Base-by-base conservation (phyloP, 2,113 vertebrate genomes). In the Epinephelus lanceolatus region DNA sequence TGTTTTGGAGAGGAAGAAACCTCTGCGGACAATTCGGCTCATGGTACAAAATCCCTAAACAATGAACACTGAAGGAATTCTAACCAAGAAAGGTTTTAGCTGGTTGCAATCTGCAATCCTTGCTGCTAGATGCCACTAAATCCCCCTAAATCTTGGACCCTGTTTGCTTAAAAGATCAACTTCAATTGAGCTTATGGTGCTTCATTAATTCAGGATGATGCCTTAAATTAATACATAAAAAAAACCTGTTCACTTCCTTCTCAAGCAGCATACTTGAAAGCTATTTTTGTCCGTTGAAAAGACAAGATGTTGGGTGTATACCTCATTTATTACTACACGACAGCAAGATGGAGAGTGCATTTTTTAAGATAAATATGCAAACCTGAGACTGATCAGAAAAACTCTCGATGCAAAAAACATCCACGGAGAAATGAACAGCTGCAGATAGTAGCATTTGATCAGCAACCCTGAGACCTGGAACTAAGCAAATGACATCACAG, bases 381-480 rank as follows among this genome's bases (percentile, higher is more conserved):
- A 51, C 45, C 23, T 60, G 57, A 18, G 42, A 74, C 25, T 56
- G 71, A 71, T 66, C 66, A 40, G 6, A 59, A 51, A 5, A 62
- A 40, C 30, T 1, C 1, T 5, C 23, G 45, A n/a, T 40, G 23
- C 21, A 18, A 6, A 33, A 45, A 27, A 15, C 30, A 81, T 68
- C n/a, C 3, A 55, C 65, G 0, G 3, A 42, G n/a, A 63, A 30
- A 84, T 13, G 1, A 80, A 18, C 19, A 62, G 23, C n/a, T 85
- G 76, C 23, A 72, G n/a, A 60, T 2, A 3, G 25, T 21, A 37
- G 42, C 27, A 55, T 71, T 15, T 68, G 30, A 83, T 73, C 73
- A 76, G 66, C 62, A 51, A 72, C 37, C 57, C 53, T 63, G 49
- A 62, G 62, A 84, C 42, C 66, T 49, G n/a, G 17, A 83, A 45